These are phyloP conservation scores for Atta cephalotes DNA, from an alignment of 1,140 invertebrate genomes.

Conservation along the genomic window DNA sequence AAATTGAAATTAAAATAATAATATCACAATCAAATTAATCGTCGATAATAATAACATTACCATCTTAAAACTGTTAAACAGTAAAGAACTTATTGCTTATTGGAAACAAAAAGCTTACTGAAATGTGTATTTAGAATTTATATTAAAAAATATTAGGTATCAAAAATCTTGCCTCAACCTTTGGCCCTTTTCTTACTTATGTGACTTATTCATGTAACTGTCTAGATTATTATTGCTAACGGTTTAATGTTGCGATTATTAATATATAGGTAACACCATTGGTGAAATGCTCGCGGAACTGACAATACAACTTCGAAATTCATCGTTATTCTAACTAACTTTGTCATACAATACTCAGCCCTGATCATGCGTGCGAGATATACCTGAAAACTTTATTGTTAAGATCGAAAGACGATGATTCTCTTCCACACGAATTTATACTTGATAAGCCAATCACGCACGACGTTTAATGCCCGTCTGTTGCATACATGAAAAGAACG, in stretches of 20 bases:
- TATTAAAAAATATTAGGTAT: too few relatives aligned
- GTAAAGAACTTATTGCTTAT: too few relatives aligned
- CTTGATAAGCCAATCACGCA: constrained; percentile 25
- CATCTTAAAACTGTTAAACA: too few relatives aligned
- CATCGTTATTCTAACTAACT: constrained; percentile 33
- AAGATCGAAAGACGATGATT: constrained; percentile 17
- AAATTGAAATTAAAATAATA: too few relatives aligned
- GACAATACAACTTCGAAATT: constrained; percentile 57
- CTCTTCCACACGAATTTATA: constrained; percentile 24
- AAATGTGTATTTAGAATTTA: too few relatives aligned
- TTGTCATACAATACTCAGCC: constrained; percentile 31
- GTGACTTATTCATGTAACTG: too few relatives aligned
- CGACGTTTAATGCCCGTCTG: constrained; percentile 30
- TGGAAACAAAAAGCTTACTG: too few relatives aligned
- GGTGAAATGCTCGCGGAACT: neutral
- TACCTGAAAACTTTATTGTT: constrained; percentile 17
- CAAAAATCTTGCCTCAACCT: too few relatives aligned
- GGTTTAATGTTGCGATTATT: constrained; percentile 44
- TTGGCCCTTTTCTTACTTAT: too few relatives aligned
- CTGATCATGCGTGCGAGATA: constrained; percentile 41
- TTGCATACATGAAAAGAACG: neutral
- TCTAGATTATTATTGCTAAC: too few relatives aligned
- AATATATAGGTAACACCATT: constrained; percentile 48
- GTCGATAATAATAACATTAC: too few relatives aligned
- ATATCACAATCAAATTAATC: too few relatives aligned